A percentile compares a stretch with the other conserved stretches of the same genome.
These are phyloP conservation scores for Chaetodon auriga DNA, from an alignment of 2,113 vertebrate genomes.

Conservation along the genomic window DNA sequence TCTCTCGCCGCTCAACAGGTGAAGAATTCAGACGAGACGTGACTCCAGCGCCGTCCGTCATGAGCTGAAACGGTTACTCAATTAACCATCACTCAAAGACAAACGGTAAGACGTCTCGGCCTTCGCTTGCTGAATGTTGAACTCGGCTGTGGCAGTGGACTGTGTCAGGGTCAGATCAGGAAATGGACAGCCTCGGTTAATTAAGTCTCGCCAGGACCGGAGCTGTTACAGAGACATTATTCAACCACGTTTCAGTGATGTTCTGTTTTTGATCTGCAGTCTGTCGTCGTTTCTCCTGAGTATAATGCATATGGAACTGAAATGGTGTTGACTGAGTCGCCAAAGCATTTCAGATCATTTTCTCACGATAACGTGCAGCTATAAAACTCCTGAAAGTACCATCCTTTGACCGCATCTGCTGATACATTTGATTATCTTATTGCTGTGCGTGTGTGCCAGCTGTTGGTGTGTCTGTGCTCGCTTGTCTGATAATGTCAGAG, in stretches of 20 bases:
- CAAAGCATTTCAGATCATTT: neutral
- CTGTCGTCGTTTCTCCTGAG: conserved; percentile 2
- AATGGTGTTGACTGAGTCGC: conserved; percentile 30
- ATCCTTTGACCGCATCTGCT: neutral
- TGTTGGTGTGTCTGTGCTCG: no score
- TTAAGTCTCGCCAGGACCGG: conserved; percentile 21
- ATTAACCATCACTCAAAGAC: conserved; percentile 21
- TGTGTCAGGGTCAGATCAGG: conserved; percentile 1
- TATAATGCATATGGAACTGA: conserved; percentile 11
- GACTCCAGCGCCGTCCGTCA: neutral
- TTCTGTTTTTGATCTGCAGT: conserved; percentile 29
- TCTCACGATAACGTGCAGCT: neutral
- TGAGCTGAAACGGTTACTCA: conserved; percentile 13
- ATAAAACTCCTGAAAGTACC: neutral
- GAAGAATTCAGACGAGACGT: conserved; percentile 4
- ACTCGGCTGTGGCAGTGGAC: neutral
- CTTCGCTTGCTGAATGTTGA: neutral
- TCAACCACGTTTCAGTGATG: conserved; percentile 13
- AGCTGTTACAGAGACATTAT: neutral
- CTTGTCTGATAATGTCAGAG: neutral
- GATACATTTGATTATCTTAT: neutral
- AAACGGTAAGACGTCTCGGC: conserved; percentile 36
- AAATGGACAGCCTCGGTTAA: neutral
- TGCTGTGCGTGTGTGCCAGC: no score
- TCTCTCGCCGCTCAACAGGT: conserved; percentile 34